Base-by-base conservation (phyloP, 1,140 invertebrate species). In the Cherax quadricarinatus region DNA sequence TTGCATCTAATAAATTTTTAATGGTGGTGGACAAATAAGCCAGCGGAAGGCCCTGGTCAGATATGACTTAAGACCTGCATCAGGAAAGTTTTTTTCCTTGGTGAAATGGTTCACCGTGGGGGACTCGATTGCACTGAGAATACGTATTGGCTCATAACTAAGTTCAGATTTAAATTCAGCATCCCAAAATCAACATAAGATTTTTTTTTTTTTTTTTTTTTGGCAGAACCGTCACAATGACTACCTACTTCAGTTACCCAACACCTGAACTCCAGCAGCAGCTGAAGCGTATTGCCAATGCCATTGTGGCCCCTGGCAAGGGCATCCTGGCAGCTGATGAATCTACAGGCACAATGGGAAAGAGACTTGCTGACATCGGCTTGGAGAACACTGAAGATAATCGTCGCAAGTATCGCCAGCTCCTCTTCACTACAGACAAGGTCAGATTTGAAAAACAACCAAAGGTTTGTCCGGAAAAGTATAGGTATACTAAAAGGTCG, bases 301-400 rank as follows among this genome's bases (percentile, higher is more conserved):
- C 97, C 86, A 99, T 99, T 94, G 98, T 99, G 0, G 96, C 97
- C 60, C 97, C 98, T 24, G 98, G 98, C 94, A 99, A 98, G 95
- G 94, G 94, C 24, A 98, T 98, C 94, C 96, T 98, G 86, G 98
- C 98, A 93, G 98, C 97, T 94, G 98, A 98, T 95, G 98, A 98
- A 95, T 98, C 98, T 5, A 97, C 96, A 94, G 96, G 96, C 49
- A 98, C 98, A 75, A 98, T 98, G 96, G 98, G 98, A 94, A 98
- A 98, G 95, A 96, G 97, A 93, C 95, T 98, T 51, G 92, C 95
- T n/a, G 96, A 97, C 94, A 98, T 98, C 94, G 97, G 97, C 51
- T 94, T 95, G 9, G 96, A 96, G 94, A 97, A 97, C 94, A 96
- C 94, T 12, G 96, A 97, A 94, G 96, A 99, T 79, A 98, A 99